Percentiles rank a stretch among this genome's conserved stretches.
phyloP scores from a whole-genome alignment of 2,113 vertebrate genomes.

The Catharus minimus region DNA sequence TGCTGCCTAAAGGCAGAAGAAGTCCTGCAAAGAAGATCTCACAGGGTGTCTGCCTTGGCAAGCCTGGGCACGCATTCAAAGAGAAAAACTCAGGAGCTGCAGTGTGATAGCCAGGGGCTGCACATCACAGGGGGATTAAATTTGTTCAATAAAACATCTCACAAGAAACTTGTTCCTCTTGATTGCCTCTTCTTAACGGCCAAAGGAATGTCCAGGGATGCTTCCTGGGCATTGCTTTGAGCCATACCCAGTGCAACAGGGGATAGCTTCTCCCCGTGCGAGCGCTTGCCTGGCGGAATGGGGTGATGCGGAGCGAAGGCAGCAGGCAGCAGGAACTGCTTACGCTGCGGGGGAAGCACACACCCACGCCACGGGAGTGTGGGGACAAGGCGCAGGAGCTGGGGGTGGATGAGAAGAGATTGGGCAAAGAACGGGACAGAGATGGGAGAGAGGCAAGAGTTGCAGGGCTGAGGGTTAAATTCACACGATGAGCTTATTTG shows the following conservation, averaged over 20 bases:
- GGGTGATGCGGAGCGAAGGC: not conserved
- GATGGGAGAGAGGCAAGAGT: not conserved
- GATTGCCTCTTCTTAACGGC: not conserved
- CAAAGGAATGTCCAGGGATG: not conserved
- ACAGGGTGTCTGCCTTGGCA: not conserved
- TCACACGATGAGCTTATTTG: no score
- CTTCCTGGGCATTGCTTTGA: not conserved
- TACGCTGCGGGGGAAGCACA: not conserved
- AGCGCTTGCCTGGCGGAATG: not conserved
- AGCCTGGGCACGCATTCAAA: not conserved
- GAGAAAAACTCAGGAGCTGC: not conserved
- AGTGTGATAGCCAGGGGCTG: not conserved
- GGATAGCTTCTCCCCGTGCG: not conserved
- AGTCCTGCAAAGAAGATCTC: not conserved
- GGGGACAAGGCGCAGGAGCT: not conserved
- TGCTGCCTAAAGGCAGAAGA: not conserved
- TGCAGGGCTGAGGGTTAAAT: not conserved
- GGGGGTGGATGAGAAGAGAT: not conserved
- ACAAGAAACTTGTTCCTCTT: not conserved
- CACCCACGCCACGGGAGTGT: not conserved
- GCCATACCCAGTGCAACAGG: not conserved
- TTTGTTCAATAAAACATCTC: not conserved
- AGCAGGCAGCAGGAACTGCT: constrained; percentile 19
- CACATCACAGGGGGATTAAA: not conserved
- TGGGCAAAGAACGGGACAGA: not conserved